phyloP scores from a whole-genome alignment of 2,888 invertebrate species.

The Drosophila dives region DNA sequence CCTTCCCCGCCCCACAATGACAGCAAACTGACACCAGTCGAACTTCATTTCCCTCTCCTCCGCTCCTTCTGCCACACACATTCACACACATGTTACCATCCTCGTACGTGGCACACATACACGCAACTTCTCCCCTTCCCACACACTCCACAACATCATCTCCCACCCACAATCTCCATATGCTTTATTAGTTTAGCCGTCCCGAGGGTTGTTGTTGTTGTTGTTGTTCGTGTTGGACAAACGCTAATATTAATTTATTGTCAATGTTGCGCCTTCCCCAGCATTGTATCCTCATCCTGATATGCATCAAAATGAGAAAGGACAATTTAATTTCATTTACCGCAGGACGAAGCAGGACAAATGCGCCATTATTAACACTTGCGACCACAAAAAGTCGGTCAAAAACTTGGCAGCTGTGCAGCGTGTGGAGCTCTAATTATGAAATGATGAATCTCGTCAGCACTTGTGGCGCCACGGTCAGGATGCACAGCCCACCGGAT shows the following conservation, averaged over 20 bases:
- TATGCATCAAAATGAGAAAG: slow-evolving; percentile 77
- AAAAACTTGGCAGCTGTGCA: slow-evolving; percentile 51
- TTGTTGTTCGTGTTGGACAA: slow-evolving; percentile 33
- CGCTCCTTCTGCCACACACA: slow-evolving; percentile 5
- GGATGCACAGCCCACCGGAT: neutral
- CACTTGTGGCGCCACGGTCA: slow-evolving; percentile 51
- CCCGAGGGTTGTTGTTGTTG: slow-evolving; percentile 40
- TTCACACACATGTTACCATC: slow-evolving; percentile 50
- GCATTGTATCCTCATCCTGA: slow-evolving; percentile 20
- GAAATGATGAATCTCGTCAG: slow-evolving; percentile 76
- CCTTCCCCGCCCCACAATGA: slow-evolving; percentile 26
- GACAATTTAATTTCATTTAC: slow-evolving; percentile 79
- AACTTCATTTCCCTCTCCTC: slow-evolving; percentile 30
- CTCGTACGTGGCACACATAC: slow-evolving; percentile 40
- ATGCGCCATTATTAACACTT: slow-evolving; percentile 76
- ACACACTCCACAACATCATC: neutral
- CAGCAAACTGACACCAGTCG: slow-evolving; percentile 77
- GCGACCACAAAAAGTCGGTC: slow-evolving; percentile 76
- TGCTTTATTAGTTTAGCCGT: slow-evolving; percentile 72
- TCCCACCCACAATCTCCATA: slow-evolving; percentile 51
- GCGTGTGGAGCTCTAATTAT: slow-evolving; percentile 69
- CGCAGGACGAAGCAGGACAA: slow-evolving; percentile 30
- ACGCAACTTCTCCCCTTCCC: neutral
- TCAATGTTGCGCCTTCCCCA: slow-evolving; percentile 48
- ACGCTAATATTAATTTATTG: slow-evolving; percentile 77